Evolutionary conservation across 2,797 vertebrate genomes (phyloP), one percentile per base, ranked within the genome.

Genomic region (Hypotaenidia philippensis): DNA sequence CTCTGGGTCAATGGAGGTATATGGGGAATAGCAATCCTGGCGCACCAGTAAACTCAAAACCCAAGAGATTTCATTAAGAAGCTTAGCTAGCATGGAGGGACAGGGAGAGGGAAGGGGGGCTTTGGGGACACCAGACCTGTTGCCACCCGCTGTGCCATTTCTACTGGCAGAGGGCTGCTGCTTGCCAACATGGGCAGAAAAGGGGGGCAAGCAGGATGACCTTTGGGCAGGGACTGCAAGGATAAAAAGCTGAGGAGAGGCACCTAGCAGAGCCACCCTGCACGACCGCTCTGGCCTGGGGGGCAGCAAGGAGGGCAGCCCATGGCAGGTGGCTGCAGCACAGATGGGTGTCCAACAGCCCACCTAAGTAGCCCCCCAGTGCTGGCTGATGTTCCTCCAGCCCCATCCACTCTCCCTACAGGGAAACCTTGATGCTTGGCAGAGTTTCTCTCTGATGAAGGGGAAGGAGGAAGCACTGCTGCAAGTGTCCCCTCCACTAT

Each of bases 401-500:
- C 36, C 27, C 25, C 4, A 0, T 56, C 59, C 5, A 1, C 6
- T 13, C 25, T 27, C 18, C 78, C 8, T 2, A 4, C 1, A 0
- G 47, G 13, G 25, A 53, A 52, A 10, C 17, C 27, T 31, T 4
- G 0, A 11, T 4, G 5, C 25, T 21, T 7, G 4, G 26, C 21
- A 26, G 21, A 61, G 26, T 17, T 66, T 57, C 65, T 63, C 18
- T 23, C 45, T 1, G 0, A 0, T 17, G 23, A 82, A 66, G 29
- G 13, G 16, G 41, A 44, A 63, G 32, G 25, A 11, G 45, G 29
- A 71, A 32, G 15, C 0, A 0, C 29, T 45, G 38, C 6, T 29
- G 1, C 6, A 5, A 0, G 0, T 23, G 34, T 25, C 25, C 52
- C 50, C 55, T 47, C 36, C 16, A 0, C 44, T 9, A 7, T 0